phyloP scores from a whole-genome alignment of 2,113 vertebrate species.

The Plecotus auritus region DNA sequence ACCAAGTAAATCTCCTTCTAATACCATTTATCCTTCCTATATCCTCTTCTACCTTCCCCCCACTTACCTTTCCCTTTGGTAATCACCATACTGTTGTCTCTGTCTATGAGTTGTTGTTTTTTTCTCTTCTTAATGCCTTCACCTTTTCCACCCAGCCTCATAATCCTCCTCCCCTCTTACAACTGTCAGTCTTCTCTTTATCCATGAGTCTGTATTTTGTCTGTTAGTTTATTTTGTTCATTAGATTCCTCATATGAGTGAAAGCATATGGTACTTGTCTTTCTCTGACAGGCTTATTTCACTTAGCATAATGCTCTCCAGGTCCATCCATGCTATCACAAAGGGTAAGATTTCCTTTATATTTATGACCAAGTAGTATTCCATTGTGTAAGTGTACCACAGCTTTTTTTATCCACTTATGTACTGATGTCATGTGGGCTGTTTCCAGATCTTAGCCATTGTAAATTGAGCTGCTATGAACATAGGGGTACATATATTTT shows the following conservation, averaged over 20 bases:
- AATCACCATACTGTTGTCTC: neutral
- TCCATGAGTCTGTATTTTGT: neutral
- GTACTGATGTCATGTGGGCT: neutral
- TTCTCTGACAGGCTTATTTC: neutral
- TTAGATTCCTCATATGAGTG: neutral
- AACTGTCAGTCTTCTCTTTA: neutral
- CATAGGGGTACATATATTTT: neutral
- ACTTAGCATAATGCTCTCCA: neutral
- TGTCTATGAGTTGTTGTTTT: neutral
- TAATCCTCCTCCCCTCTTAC: neutral
- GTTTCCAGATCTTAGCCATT: neutral
- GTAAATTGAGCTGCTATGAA: neutral
- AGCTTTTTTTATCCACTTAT: neutral
- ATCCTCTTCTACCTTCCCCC: too few relatives aligned
- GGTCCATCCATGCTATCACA: neutral
- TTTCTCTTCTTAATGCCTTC: neutral
- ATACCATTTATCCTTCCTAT: too few relatives aligned
- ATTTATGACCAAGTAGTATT: neutral
- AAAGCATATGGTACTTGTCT: neutral
- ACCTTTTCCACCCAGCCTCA: neutral
- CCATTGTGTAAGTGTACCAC: neutral
- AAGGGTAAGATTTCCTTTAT: neutral
- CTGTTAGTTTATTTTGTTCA: neutral
- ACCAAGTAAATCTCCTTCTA: too few relatives aligned
- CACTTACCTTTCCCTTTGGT: neutral